Evolutionary conservation across 2,888 invertebrate species (phyloP), one percentile per base, ranked within the genome.

Genomic region (Nebria salina): DNA sequence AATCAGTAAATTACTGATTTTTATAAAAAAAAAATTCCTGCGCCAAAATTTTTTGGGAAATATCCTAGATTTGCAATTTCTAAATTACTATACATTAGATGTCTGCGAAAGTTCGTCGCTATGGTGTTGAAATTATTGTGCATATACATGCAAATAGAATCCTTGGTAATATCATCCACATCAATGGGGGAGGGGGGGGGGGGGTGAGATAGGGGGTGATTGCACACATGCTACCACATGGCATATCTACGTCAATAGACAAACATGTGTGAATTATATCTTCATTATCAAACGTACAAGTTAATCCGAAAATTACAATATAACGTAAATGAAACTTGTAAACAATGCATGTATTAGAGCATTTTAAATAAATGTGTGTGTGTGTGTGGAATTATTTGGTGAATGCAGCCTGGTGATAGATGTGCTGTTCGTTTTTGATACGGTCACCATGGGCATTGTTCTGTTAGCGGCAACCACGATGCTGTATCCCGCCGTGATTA

Each of bases 381-480:
- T 25, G 25, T 70, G 3, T n/a, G 70, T 70, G 70, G 70, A 34
- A 70, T 70, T n/a, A 75, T 15, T 65, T 65, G 64, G 13, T 75
- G 75, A 75, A 75, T 54, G 64, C 26, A 41, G 75, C n/a, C 75
- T 25, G 34, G 34, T 75, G 75, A 75, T 75, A 41, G 75, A 75
- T 75, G 75, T 43, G 75, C 54, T 42, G 26, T n/a, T 26, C 65
- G 75, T 75, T 75, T 75, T 75, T 75, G 75, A 75, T 43, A 75
- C 65, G 75, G 75, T 34, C 75, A 65, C 75, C 75, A 65, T 34
- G 75, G 75, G 75, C 34, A 65, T 65, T 75, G 75, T 75, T 64
- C 65, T 75, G 75, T 75, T 75, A 65, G 75, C 65, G 34, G 75
- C 75, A 64, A 64, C 54, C 20, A 25, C 64, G 75, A 20, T 20